Conservation (phyloP, 1,140 invertebrate species). For the Trypoxylus dichotomus region DNA sequence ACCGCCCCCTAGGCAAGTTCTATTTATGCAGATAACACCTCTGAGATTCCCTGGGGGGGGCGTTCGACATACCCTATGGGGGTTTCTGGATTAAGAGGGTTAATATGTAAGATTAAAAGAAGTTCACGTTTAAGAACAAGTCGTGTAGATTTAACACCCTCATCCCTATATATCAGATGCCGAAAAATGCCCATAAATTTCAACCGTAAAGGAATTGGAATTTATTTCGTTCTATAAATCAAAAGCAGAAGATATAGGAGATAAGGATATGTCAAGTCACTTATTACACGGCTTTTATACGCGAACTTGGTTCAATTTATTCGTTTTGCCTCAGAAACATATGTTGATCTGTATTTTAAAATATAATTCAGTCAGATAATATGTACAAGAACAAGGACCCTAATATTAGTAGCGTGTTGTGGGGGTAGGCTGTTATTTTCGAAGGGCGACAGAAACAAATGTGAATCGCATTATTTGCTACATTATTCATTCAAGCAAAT, state of each 20-base stretch:
- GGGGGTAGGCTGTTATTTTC: background rate
- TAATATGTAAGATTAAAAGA: background rate
- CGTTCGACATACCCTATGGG: background rate
- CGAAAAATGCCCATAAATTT: conserved; percentile 15
- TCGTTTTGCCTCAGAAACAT: conserved; percentile 46
- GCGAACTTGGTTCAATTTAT: background rate
- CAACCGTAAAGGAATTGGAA: conserved; percentile 5
- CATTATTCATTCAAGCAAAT: conserved; percentile 47
- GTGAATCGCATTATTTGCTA: conserved; percentile 49
- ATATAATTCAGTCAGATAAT: conserved; percentile 52
- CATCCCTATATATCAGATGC: background rate
- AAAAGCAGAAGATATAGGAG: conserved; percentile 8
- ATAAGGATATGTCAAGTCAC: conserved; percentile 21
- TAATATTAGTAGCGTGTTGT: conserved; percentile 32
- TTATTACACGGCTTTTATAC: conserved; percentile 24
- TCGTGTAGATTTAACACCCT: background rate
- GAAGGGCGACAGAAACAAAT: conserved; percentile 51
- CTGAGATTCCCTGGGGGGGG: background rate
- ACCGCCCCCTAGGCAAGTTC: background rate
- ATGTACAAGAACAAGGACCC: conserved; percentile 40
- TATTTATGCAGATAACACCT: conserved; percentile 9
- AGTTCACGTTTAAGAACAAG: background rate
- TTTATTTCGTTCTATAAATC: conserved; percentile 18
- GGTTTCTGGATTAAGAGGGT: background rate
- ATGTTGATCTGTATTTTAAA: conserved; percentile 49